Evolutionary conservation across 2,797 vertebrate genomes (phyloP).

Genomic region (Pangasius larnaudii): DNA sequence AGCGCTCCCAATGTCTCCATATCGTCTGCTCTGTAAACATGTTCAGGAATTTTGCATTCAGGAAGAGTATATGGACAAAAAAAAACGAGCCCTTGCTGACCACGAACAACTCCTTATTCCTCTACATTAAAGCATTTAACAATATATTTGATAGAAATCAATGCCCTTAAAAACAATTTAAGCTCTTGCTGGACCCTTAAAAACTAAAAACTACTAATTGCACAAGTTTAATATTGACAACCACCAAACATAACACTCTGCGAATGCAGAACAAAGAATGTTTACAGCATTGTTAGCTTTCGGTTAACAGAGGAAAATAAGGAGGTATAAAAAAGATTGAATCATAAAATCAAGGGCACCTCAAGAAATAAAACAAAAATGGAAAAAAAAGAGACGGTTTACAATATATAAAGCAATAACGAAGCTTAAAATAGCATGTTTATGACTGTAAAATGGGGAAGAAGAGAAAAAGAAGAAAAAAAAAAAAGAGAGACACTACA

Average conservation of each 20-base stretch:
- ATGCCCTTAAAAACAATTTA: background rate
- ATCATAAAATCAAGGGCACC: background rate
- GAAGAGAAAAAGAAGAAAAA: background rate
- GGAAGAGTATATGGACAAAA: slow-evolving; percentile 1
- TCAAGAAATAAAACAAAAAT: background rate
- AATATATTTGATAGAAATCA: background rate
- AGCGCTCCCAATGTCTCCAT: background rate
- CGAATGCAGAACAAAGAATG: background rate
- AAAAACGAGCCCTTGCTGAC: background rate
- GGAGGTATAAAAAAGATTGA: background rate
- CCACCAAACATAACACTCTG: background rate
- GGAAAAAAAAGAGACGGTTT: background rate
- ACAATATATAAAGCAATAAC: slow-evolving; percentile 35
- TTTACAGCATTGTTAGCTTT: background rate
- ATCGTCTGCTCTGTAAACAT: slow-evolving; percentile 36
- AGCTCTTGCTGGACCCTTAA: slow-evolving; percentile 4
- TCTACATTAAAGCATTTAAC: background rate
- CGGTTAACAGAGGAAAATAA: background rate
- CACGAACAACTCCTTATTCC: background rate
- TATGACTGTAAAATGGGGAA: slow-evolving; percentile 20
- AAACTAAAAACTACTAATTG: slow-evolving; percentile 15
- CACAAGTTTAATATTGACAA: slow-evolving; percentile 20
- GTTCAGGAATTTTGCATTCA: slow-evolving; percentile 22
- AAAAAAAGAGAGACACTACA: background rate
- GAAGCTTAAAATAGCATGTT: slow-evolving; percentile 42